Conservation (phyloP, 1,140 invertebrate genomes). For the Cepaea nemoralis region DNA sequence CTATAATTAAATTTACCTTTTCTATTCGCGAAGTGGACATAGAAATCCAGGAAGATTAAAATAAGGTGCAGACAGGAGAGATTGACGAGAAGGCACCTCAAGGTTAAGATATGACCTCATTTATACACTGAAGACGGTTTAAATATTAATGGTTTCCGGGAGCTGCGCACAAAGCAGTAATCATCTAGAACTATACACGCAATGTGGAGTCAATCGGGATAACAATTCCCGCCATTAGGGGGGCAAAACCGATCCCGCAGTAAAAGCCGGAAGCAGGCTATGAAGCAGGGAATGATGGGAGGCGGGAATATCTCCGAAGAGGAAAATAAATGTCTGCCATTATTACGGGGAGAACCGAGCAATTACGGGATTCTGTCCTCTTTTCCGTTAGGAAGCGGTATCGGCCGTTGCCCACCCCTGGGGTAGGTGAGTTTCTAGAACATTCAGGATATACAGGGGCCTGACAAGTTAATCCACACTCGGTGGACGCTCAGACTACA, state of each 20-base stretch:
- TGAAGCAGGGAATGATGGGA: slow-evolving; percentile 1
- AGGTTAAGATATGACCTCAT: background rate
- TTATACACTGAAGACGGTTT: background rate
- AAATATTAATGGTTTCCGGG: background rate
- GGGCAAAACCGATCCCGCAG: background rate
- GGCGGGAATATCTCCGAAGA: background rate
- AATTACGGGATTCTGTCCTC: background rate
- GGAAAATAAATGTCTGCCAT: slow-evolving; percentile 6
- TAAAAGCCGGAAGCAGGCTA: slow-evolving; percentile 23
- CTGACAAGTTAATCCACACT: too few relatives aligned
- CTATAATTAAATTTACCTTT: too few relatives aligned
- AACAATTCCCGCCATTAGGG: slow-evolving; percentile 18
- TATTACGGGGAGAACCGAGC: background rate
- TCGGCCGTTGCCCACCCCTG: background rate
- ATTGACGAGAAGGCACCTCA: too few relatives aligned
- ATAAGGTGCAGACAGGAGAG: background rate
- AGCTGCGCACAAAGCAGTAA: background rate
- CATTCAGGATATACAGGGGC: too few relatives aligned
- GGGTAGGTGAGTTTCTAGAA: background rate
- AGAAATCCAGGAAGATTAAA: background rate
- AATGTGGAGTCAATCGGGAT: background rate
- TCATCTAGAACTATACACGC: background rate
- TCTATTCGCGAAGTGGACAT: too few relatives aligned
- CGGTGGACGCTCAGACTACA: too few relatives aligned
- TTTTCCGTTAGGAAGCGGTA: background rate